Conservation (phyloP, 2,113 vertebrate species). For the Chrysemys picta region DNA sequence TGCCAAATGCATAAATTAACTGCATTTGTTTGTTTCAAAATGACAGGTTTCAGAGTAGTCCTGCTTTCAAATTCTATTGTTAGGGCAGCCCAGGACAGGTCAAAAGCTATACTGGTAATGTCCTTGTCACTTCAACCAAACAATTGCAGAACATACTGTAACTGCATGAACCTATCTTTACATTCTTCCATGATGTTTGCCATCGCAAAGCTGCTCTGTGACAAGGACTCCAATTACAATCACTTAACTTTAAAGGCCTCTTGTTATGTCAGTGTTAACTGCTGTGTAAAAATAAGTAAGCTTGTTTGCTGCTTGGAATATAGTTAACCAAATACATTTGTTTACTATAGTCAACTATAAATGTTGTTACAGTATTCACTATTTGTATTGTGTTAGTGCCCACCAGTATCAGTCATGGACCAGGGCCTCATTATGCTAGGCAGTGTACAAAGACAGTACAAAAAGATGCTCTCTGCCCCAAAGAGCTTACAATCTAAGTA, state of each 20-base stretch:
- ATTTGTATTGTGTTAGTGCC: fast-evolving
- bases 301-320: fast-evolving
- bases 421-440: not conserved
- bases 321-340: fast-evolving
- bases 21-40: not conserved
- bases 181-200: fast-evolving
- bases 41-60: too few species aligned
- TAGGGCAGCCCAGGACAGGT: not conserved
- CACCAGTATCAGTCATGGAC: not conserved
- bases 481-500: fast-evolving
- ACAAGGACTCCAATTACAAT: not conserved
- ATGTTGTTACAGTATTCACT: not conserved
- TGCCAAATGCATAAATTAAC: fast-evolving
- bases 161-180: fast-evolving
- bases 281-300: not conserved
- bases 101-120: not conserved
- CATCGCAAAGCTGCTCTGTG: not conserved
- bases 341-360: not conserved
- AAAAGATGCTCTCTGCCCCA: not conserved
- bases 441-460: fast-evolving
- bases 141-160: not conserved
- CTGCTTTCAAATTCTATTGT: fast-evolving
- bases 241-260: not conserved
- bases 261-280: not conserved
- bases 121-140: not conserved